Percentiles rank a stretch among this genome's conserved stretches.
These are phyloP conservation scores for Brachypodius melanocephalos DNA, from an alignment of 2,113 vertebrate genomes.

Conservation along the genomic window DNA sequence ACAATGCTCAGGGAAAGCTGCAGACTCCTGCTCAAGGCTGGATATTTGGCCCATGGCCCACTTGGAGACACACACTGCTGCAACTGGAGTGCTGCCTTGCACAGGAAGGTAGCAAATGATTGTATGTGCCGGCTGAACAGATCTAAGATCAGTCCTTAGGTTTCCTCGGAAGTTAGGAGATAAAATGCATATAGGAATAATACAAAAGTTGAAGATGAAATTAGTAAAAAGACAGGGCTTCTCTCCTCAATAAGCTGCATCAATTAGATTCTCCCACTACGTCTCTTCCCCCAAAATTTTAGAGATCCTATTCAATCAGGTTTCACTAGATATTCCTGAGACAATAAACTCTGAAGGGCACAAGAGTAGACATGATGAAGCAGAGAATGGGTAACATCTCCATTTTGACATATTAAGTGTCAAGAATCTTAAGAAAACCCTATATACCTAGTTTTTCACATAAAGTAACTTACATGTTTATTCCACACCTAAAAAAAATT, in stretches of 20 bases:
- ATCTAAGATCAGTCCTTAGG: background rate
- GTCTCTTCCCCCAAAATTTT: background rate
- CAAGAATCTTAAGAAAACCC: background rate
- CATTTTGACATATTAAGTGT: background rate
- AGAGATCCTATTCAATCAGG: background rate
- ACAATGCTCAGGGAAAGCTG: background rate
- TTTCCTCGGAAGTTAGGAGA: background rate
- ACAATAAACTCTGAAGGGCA: background rate
- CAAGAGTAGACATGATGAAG: background rate
- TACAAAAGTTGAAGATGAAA: background rate
- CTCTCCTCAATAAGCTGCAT: background rate
- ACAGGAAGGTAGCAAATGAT: background rate
- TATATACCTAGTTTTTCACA: background rate
- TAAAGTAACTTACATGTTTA: background rate
- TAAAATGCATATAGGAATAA: background rate
- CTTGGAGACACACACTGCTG: accelerated
- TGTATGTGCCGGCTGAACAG: background rate
- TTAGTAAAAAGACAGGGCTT: background rate
- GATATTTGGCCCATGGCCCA: background rate
- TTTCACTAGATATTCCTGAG: background rate
- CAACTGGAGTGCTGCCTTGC: background rate
- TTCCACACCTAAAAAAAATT: background rate
- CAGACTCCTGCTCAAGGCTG: background rate
- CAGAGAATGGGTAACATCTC: background rate
- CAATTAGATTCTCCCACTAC: background rate